These are phyloP conservation scores for Nothobranchius furzeri DNA, from an alignment of 2,113 vertebrate genomes.

Conservation along the genomic window DNA sequence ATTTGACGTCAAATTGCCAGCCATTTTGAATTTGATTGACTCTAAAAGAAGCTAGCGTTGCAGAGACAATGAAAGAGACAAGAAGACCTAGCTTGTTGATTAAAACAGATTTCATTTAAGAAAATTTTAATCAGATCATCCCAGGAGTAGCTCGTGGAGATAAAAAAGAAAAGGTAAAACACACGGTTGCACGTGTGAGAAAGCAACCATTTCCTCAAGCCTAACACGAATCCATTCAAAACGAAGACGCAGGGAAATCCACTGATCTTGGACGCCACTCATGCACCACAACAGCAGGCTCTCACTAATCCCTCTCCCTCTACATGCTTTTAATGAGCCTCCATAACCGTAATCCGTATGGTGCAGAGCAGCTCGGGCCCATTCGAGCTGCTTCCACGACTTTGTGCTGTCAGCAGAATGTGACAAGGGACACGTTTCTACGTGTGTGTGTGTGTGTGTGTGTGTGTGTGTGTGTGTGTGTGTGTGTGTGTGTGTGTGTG, in stretches of 20 bases:
- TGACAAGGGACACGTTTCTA: slow-evolving; percentile 30
- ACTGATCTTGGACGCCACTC: slow-evolving; percentile 41
- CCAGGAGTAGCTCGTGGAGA: too few relatives aligned
- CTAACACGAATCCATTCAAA: slow-evolving; percentile 44
- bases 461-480: not conserved
- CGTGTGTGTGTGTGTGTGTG: not conserved
- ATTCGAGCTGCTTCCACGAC: slow-evolving; percentile 45
- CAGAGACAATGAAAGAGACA: too few relatives aligned
- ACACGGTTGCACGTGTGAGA: too few relatives aligned
- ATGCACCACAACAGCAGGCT: slow-evolving; percentile 59
- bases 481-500: not conserved
- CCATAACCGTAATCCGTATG: slow-evolving; percentile 62
- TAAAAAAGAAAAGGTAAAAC: too few relatives aligned
- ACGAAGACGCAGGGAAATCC: slow-evolving; percentile 44
- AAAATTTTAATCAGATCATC: too few relatives aligned
- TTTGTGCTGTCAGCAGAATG: slow-evolving; percentile 71
- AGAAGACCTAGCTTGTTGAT: too few relatives aligned
- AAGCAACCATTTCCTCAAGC: not conserved
- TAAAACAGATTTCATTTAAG: too few relatives aligned
- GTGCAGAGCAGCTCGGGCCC: slow-evolving; percentile 45
- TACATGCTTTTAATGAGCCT: slow-evolving; percentile 72
- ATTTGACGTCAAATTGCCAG: too few relatives aligned
- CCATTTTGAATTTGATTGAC: too few relatives aligned
- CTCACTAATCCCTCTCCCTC: slow-evolving; percentile 66
- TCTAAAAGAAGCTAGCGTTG: too few relatives aligned